phyloP scores from a whole-genome alignment of 1,140 invertebrate species.

The Drosophila asahinai region DNA sequence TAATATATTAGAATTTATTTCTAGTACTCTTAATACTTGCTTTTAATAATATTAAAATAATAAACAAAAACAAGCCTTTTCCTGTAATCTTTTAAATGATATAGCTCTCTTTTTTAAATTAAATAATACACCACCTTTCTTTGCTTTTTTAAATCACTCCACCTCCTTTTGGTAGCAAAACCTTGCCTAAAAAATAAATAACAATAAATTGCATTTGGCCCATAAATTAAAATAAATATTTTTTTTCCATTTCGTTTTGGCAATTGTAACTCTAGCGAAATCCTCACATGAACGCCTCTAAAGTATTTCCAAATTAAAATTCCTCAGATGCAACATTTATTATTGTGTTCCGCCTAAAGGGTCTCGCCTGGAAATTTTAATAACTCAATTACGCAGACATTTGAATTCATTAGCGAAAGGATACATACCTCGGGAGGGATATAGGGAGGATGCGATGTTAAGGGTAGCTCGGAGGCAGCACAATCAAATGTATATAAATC shows the following conservation, averaged over 20 bases:
- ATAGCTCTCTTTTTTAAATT: neutral
- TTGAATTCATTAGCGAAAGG: slow-evolving; percentile 80
- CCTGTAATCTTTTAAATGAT: too few relatives aligned
- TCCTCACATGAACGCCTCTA: slow-evolving; percentile 63
- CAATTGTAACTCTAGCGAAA: slow-evolving; percentile 39
- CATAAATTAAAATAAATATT: slow-evolving; percentile 65
- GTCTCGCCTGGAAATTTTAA: slow-evolving; percentile 74
- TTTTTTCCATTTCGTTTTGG: slow-evolving; percentile 7
- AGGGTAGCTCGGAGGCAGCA: slow-evolving; percentile 48
- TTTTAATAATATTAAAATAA: too few relatives aligned
- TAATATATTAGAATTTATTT: too few relatives aligned
- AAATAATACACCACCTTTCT: neutral
- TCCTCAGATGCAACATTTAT: slow-evolving; percentile 18
- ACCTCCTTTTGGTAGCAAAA: slow-evolving; percentile 9
- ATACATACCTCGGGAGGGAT: slow-evolving; percentile 26
- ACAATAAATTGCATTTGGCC: slow-evolving; percentile 50
- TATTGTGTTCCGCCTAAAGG: slow-evolving; percentile 18
- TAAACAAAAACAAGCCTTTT: too few relatives aligned
- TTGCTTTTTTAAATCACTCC: neutral
- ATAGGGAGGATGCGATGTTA: slow-evolving; percentile 5
- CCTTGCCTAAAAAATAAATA: slow-evolving; percentile 6
- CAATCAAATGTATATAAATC: slow-evolving; percentile 81
- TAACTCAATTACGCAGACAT: slow-evolving; percentile 84
- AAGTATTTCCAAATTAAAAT: slow-evolving; percentile 63
- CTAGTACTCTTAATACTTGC: too few relatives aligned